phyloP scores from a whole-genome alignment of 2,888 invertebrate species.

The Melanotus villosus region DNA sequence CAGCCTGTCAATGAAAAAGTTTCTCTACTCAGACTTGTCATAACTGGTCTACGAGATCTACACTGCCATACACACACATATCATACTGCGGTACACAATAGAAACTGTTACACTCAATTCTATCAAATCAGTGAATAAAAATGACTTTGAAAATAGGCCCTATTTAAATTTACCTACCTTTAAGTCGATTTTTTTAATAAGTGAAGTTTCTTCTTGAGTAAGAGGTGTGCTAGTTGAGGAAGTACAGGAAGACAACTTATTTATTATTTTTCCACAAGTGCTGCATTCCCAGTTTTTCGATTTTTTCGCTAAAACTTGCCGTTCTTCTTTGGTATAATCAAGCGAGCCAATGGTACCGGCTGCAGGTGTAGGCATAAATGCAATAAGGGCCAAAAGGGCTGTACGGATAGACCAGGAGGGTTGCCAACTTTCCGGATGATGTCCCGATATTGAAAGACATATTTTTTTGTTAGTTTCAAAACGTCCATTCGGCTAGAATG shows the following conservation, averaged over 20 bases:
- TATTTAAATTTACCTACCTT: too few relatives aligned
- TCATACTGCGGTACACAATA: too few relatives aligned
- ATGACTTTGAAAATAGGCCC: too few relatives aligned
- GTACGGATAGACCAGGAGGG: slow-evolving; percentile 98
- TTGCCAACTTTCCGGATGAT: slow-evolving; percentile 98
- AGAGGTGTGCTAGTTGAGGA: slow-evolving; percentile 61
- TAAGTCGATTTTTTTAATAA: slow-evolving; percentile 71
- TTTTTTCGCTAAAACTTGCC: slow-evolving; percentile 84
- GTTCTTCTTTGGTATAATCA: slow-evolving; percentile 89
- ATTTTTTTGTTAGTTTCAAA: slow-evolving; percentile 96
- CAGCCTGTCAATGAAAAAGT: too few relatives aligned
- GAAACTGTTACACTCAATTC: too few relatives aligned
- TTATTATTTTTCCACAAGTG: slow-evolving; percentile 74
- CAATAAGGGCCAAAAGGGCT: slow-evolving; percentile 90
- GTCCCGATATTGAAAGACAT: slow-evolving; percentile 94
- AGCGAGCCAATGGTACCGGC: slow-evolving; percentile 93
- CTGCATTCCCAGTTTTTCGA: slow-evolving; percentile 77
- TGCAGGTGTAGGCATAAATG: slow-evolving; percentile 94
- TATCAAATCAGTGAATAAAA: too few relatives aligned
- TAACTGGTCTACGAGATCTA: too few relatives aligned
- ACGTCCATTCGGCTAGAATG: slow-evolving; percentile 87
- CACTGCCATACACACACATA: too few relatives aligned
- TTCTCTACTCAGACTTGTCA: too few relatives aligned
- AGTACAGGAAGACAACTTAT: slow-evolving; percentile 67
- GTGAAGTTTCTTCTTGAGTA: slow-evolving; percentile 71